A percentile compares a stretch with the other conserved stretches of the same genome.
phyloP scores from a whole-genome alignment of 2,888 invertebrate species.

The Rhyacophila evoluta region DNA sequence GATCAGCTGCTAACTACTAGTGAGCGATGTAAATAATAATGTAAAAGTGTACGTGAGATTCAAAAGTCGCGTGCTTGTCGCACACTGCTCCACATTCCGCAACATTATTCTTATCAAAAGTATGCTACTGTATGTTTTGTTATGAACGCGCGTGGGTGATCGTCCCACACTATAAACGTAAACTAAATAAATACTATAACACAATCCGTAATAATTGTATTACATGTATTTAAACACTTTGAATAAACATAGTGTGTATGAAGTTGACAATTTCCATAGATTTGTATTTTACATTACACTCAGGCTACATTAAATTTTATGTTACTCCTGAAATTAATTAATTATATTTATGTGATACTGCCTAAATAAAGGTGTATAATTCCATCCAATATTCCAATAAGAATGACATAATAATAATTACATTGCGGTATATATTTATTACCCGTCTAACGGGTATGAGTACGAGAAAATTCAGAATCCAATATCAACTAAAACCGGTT shows the following conservation, averaged over 20 bases:
- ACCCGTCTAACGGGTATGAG: background rate
- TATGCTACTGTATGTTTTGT: background rate
- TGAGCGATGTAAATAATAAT: constrained; percentile 15
- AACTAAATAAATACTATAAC: too few species aligned
- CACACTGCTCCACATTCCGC: constrained; percentile 4
- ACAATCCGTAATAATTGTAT: too few species aligned
- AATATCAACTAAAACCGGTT: background rate
- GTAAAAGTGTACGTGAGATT: constrained; percentile 10
- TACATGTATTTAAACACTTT: too few species aligned
- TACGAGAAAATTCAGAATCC: background rate
- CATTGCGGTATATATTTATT: constrained; percentile 8
- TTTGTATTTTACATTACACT: too few species aligned
- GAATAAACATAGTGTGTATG: too few species aligned
- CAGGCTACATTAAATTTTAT: too few species aligned
- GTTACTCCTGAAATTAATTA: too few species aligned
- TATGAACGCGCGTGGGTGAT: background rate
- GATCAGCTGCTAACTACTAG: constrained; percentile 16
- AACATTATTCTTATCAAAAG: background rate
- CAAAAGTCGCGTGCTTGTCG: constrained; percentile 14
- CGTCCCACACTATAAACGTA: too few species aligned
- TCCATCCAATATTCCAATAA: background rate
- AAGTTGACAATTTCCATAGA: too few species aligned
- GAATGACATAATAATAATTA: background rate
- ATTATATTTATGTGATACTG: too few species aligned
- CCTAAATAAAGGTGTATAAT: too few species aligned